Evolutionary conservation across 2,113 vertebrate species (phyloP), one percentile per base, ranked within the genome.

Genomic region (Colistium nudipinnis): DNA sequence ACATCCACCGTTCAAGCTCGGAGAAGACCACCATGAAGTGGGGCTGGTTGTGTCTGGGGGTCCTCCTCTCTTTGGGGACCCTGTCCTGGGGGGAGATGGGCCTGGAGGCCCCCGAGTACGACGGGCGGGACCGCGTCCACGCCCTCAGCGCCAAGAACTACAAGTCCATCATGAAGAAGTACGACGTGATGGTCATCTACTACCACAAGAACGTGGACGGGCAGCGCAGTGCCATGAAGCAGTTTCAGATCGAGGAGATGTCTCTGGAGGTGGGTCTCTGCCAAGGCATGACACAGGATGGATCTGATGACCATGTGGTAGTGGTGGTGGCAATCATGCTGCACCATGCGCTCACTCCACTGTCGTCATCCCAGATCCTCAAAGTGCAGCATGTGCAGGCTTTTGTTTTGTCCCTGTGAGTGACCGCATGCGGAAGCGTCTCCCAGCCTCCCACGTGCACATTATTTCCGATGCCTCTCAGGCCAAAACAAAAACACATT

Each of bases 181-280:
- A 94, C 4, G 95, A 96, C 9, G 93, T 96, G 52, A 94, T 98
- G 92, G 96, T 95, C 2, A 92, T 97, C 84, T 95, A 97, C 77
- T 95, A 95, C 88, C 96, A 97, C 20, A 93, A 92, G 44, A 90
- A 94, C 4, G 90, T 95, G 0, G 93, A 90, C 2, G 91, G 93
- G 0, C 92, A 92, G 91, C 94, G 93, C 82, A 91, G 87, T 38
- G 93, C 94, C 5, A 91, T 87, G 70, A 95, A 94, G 70, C 95
- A 95, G 83, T 93, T 96, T 51, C 94, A 96, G 84, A 93, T 96
- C 82, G 95, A 96, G 66, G 95, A 98, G 80, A 90, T 97, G 65
- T 92, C 94, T 49, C 70, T 98, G 69, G 96, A 98, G 96, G 96
- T 97, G 90, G 79, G 91, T 92, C 55, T 66, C 56, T 19, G 55